Base-by-base conservation (phyloP, 2,797 vertebrate genomes). In the Dermochelys coriacea region DNA sequence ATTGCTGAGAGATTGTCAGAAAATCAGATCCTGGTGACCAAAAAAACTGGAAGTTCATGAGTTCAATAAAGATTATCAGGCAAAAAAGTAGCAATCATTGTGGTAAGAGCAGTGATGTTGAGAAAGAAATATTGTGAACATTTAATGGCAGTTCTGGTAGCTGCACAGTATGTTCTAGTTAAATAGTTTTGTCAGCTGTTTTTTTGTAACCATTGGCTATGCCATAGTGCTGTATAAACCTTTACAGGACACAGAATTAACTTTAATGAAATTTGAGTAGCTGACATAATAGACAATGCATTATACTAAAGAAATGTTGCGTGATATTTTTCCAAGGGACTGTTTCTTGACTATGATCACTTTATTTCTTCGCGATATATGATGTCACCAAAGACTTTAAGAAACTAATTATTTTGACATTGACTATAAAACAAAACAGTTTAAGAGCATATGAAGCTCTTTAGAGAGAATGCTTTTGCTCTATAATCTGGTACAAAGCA, bases 131-230 rank as follows among this genome's bases (percentile, higher is more conserved):
- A 96, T 86, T 92, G 84, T 93, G 91, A 96, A 59, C 51, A 84
- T 87, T 96, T 96, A 96, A 95, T 93, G 93, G 93, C 93, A 94
- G 95, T 97, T 96, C 87, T 93, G 91, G 91, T 88, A 96, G 84
- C 86, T 97, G 94, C 93, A 95, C 95, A 84, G 41, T 21, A 51
- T 84, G 84, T 93, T 94, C 87, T 79, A 82, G 88, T 94, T 96
- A 97, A 97, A 90, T 77, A 90, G 51, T 95, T 96, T 96, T 97
- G 95, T 96, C 96, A 97, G 96, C 86, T 96, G 96, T 96, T 93
- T 96, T 96, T 96, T 92, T 96, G 86, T 94, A 90, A 96, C 93
- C 95, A 96, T 88, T 94, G 97, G 85, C 91, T 85, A 87, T 96
- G 94, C 88, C 84, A 93, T 21, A 61, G 82, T 55, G 93, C 88